Percentiles rank a stretch among this genome's conserved stretches.
Evolutionary conservation across 2,113 vertebrate genomes (phyloP).

Genomic region (Accipiter virgatus): DNA sequence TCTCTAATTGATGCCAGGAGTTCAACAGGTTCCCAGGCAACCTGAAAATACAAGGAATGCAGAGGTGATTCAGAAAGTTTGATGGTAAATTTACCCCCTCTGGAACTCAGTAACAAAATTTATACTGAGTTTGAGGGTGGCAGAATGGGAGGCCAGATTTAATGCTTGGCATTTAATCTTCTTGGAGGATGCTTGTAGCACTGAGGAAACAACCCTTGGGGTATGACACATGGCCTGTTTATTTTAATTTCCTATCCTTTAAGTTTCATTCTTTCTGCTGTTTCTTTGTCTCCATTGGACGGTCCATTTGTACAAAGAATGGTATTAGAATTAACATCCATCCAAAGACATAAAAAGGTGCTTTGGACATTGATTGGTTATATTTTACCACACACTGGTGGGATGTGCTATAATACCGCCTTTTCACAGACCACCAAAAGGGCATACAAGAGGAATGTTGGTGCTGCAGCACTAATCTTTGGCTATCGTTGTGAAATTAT

Average conservation of each 20-base stretch:
- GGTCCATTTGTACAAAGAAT: not conserved
- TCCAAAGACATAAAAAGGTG: not conserved
- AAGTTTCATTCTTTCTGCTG: not conserved
- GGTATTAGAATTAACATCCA: not conserved
- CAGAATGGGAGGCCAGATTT: not conserved
- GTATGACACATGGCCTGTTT: not conserved
- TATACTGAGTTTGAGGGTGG: not conserved
- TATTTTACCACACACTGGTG: not conserved
- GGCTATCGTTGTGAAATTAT: not conserved
- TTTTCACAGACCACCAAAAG: not conserved
- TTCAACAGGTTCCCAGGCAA: conserved; percentile 19
- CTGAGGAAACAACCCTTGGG: not conserved
- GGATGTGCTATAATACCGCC: not conserved
- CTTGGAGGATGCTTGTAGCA: not conserved
- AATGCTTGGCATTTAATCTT: not conserved
- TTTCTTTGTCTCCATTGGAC: not conserved
- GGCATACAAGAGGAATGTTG: fast-evolving
- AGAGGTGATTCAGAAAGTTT: not conserved
- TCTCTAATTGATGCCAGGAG: conserved; percentile 12
- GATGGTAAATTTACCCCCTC: not conserved
- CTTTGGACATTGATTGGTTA: not conserved
- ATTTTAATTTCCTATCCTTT: not conserved
- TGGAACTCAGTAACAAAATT: not conserved
- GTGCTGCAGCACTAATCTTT: not conserved
- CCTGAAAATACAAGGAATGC: not conserved